Evolutionary conservation across 2,113 vertebrate genomes (phyloP).

Genomic region (Dinomys branickii): DNA sequence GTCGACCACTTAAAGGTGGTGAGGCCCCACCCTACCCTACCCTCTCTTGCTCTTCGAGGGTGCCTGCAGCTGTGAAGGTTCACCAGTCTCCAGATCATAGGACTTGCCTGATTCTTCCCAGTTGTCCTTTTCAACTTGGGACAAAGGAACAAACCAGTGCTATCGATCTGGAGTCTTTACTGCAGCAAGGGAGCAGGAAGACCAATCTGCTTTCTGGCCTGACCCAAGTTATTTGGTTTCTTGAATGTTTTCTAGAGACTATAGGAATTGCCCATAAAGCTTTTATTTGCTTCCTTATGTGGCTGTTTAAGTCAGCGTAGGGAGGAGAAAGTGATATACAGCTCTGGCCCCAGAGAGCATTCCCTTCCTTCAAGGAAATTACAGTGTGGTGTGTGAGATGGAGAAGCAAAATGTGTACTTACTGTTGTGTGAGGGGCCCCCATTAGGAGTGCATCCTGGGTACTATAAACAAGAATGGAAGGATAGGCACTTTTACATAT

Average conservation of each 20-base stretch:
- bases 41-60: background rate
- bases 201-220: background rate
- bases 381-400: background rate
- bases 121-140: background rate
- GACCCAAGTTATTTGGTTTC: background rate
- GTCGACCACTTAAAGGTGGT: background rate
- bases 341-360: background rate
- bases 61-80: background rate
- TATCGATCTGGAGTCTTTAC: background rate
- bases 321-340: background rate
- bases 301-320: background rate
- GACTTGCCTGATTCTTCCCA: background rate
- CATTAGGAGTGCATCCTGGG: background rate
- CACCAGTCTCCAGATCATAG: background rate
- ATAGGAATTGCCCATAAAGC: background rate
- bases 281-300: background rate
- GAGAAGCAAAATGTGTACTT: background rate
- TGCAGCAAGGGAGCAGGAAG: background rate
- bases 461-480: background rate
- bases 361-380: background rate
- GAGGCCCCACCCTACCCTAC: rapidly evolving
- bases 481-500: background rate
- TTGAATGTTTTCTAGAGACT: background rate
- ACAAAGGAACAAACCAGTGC: no score
- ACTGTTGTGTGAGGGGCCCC: background rate